These are phyloP conservation scores for Arctia plantaginis DNA, from an alignment of 2,888 invertebrate genomes.

Conservation along the genomic window DNA sequence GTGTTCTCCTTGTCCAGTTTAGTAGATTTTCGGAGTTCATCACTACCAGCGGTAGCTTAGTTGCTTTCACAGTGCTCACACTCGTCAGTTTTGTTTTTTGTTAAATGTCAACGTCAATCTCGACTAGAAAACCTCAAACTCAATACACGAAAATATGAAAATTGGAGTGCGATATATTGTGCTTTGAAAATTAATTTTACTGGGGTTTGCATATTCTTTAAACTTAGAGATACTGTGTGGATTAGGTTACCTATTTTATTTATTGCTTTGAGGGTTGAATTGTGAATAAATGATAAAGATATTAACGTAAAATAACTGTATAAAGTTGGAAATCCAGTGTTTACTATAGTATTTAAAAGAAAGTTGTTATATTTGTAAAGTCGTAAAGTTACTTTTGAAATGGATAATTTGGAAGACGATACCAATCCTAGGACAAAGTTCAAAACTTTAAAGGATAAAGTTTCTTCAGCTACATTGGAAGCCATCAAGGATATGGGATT, in stretches of 20 bases:
- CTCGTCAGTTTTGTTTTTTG: too few species aligned
- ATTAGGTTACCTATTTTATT: background rate
- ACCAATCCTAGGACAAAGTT: constrained; percentile 72
- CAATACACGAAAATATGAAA: too few species aligned
- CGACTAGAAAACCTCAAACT: too few species aligned
- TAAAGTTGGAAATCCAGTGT: background rate
- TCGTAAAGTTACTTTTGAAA: background rate
- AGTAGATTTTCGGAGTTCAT: too few species aligned
- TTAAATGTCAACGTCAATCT: background rate
- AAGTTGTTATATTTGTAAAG: background rate
- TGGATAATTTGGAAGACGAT: constrained; percentile 55
- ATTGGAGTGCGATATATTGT: background rate
- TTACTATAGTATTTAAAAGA: background rate
- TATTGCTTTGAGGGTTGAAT: background rate
- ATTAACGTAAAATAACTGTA: background rate
- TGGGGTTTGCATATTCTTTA: background rate
- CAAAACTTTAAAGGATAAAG: constrained; percentile 85
- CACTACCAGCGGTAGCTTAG: too few species aligned
- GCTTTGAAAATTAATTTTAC: background rate
- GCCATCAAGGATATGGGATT: constrained; percentile 96
- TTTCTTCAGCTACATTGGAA: constrained; percentile 91
- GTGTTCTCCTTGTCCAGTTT: too few species aligned
- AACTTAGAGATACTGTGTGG: background rate
- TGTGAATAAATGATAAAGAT: background rate
- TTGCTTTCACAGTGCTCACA: too few species aligned